phyloP scores from a whole-genome alignment of 2,113 vertebrate species.

The human (Homo sapiens) region GRCh38 chr9:29236001-29236500 shows the following conservation, averaged over 20 bases:
- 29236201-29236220: not conserved
- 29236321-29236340: not conserved
- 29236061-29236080: constrained; percentile 17
- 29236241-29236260: not conserved
- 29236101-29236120: not conserved
- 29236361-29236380: not conserved
- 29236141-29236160: constrained; percentile 15
- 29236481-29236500: not conserved
- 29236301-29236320: not conserved
- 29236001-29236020: not conserved
- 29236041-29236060: not conserved
- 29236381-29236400: not conserved
- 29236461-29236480: not conserved
- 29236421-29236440: not conserved
- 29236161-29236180: constrained; percentile 29
- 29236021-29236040: constrained; percentile 7
- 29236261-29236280: not conserved
- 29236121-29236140: constrained; percentile 51
- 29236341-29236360: not conserved
- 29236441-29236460: not conserved
- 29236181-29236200: not conserved
- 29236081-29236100: constrained; percentile 37
- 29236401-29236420: not conserved
- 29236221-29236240: not conserved
- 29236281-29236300: not conserved